A percentile compares a stretch with the other conserved stretches of the same genome.
Evolutionary conservation across 1,140 invertebrate species (phyloP).

Genomic region (Maconellicoccus hirsutus): DNA sequence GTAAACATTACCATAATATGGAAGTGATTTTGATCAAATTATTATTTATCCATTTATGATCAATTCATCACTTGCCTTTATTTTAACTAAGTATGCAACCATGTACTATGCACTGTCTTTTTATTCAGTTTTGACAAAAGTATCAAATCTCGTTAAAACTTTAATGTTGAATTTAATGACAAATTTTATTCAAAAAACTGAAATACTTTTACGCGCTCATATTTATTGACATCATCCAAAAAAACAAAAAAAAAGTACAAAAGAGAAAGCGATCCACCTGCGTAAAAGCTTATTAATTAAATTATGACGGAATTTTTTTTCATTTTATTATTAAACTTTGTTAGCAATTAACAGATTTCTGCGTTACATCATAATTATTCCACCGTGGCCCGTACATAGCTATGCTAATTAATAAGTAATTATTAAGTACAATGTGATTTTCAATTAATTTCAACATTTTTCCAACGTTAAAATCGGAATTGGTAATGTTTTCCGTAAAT

Average conservation of each 20-base stretch:
- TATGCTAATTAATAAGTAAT: conserved; percentile 17
- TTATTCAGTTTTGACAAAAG: neutral
- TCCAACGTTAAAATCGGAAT: neutral
- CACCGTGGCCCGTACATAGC: neutral
- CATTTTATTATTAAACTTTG: conserved; percentile 11
- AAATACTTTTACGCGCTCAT: too few species aligned
- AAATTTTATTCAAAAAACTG: too few species aligned
- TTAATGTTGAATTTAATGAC: neutral
- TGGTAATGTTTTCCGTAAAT: neutral
- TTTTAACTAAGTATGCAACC: too few species aligned
- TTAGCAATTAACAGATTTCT: conserved; percentile 5
- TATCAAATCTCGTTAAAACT: neutral
- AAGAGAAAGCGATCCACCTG: too few species aligned
- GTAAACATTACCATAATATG: neutral
- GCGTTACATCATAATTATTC: conserved; percentile 16
- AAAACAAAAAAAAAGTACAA: too few species aligned
- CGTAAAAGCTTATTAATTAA: neutral
- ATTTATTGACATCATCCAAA: too few species aligned
- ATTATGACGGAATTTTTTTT: neutral
- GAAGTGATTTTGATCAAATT: too few species aligned
- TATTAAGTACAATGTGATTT: conserved; percentile 12
- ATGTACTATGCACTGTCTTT: neutral
- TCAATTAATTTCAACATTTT: neutral
- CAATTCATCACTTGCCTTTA: too few species aligned
- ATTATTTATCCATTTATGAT: too few species aligned